Conservation (phyloP, 1,140 invertebrate genomes). For the Chelonus insularis region DNA sequence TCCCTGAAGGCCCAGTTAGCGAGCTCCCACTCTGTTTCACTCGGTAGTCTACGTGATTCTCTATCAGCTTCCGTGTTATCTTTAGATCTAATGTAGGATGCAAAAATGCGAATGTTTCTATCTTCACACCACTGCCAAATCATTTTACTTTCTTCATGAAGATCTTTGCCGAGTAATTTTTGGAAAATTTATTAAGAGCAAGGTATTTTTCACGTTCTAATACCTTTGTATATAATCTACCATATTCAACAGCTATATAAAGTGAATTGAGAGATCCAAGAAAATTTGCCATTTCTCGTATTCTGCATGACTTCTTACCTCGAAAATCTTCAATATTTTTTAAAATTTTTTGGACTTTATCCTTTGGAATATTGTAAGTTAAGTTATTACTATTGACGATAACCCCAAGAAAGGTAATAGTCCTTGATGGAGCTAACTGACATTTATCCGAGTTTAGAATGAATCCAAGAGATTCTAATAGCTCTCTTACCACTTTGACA, state of each 20-base stretch:
- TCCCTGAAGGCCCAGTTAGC: slow-evolving; percentile 27
- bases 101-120: slow-evolving; percentile 33
- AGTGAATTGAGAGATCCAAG: no score
- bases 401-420: slow-evolving; percentile 7
- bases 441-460: slow-evolving; percentile 1
- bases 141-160: background rate
- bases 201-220: background rate
- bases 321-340: no score
- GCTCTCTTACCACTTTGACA: no score
- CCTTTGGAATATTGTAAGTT: background rate
- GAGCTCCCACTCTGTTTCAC: slow-evolving; percentile 28
- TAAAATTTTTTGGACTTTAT: no score
- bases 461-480: background rate
- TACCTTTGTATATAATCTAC: slow-evolving; percentile 5
- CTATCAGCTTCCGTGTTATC: slow-evolving; percentile 37
- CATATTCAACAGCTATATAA: no score
- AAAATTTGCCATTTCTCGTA: no score
- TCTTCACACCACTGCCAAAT: slow-evolving; percentile 42
- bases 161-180: background rate
- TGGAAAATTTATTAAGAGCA: background rate
- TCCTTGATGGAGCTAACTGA: background rate
- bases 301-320: no score
- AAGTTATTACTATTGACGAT: background rate
- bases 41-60: slow-evolving; percentile 32
- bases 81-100: slow-evolving; percentile 37